Evolutionary conservation across 2,888 invertebrate species (phyloP).

Genomic region (Alentia gelatinosa): DNA sequence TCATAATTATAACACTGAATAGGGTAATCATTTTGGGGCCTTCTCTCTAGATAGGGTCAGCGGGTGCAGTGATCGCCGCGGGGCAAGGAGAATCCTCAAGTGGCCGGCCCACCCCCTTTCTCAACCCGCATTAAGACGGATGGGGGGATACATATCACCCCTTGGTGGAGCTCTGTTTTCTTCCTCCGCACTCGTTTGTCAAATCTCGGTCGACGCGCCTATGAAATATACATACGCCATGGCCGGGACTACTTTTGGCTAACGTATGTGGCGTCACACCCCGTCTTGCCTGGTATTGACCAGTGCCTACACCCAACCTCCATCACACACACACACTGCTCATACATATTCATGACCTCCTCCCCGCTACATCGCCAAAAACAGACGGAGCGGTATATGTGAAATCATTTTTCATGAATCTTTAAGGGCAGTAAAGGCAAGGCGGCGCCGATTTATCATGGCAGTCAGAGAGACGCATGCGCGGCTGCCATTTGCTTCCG

Average conservation of each 20-base stretch:
- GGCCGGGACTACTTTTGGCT: neutral
- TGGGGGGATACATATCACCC: neutral
- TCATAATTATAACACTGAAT: constrained; percentile 48
- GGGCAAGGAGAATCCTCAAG: neutral
- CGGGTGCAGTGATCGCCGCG: neutral
- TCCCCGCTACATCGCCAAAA: neutral
- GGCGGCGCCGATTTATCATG: neutral
- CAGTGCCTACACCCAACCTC: no score
- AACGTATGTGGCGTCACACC: constrained; percentile 26
- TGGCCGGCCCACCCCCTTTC: neutral
- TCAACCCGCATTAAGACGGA: neutral
- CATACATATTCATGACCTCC: neutral
- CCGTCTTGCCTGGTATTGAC: neutral
- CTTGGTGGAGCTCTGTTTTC: neutral
- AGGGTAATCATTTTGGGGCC: constrained; percentile 35
- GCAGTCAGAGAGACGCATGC: neutral
- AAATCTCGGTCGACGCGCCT: neutral
- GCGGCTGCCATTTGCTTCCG: neutral
- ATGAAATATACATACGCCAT: constrained; percentile 15
- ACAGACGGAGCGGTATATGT: neutral
- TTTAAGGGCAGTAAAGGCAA: neutral
- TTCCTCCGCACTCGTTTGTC: neutral
- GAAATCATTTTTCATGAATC: constrained; percentile 26
- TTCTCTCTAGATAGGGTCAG: neutral
- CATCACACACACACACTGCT: no score